Percentiles rank a stretch among this genome's conserved stretches.
Conservation (phyloP, 2,113 vertebrate species). For the Zonotrichia leucophrys region DNA sequence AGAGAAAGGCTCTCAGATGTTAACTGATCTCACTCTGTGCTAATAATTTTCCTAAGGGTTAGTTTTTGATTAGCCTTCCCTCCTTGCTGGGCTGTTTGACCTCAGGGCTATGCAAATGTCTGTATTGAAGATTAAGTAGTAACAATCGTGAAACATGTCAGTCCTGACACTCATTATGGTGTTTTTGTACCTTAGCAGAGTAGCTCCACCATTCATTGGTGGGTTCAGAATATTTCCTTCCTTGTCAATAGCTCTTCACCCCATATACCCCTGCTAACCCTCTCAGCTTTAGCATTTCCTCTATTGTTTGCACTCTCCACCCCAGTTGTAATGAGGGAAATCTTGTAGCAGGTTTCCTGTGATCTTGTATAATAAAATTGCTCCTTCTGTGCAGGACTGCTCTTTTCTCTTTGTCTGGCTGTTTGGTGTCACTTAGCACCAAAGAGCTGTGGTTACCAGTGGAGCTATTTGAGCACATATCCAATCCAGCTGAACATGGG, state of each 20-base stretch:
- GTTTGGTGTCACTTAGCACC: not conserved
- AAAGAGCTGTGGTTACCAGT: not conserved
- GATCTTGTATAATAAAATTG: not conserved
- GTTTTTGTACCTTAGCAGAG: not conserved
- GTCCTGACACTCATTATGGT: not conserved
- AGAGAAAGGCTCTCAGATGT: not conserved
- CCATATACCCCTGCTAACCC: not conserved
- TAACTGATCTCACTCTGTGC: not conserved
- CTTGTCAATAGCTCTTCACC: not conserved
- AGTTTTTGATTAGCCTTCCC: not conserved
- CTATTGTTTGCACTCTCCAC: not conserved
- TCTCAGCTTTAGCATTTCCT: not conserved
- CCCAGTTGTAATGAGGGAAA: not conserved
- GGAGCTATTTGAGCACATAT: not conserved
- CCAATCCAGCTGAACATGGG: not conserved
- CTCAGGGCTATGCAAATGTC: not conserved
- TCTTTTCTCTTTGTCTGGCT: not conserved
- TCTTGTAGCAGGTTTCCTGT: not conserved
- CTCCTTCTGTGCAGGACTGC: not conserved
- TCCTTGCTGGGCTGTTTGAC: not conserved
- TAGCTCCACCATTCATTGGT: not conserved
- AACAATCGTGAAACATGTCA: not conserved
- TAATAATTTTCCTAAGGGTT: not conserved
- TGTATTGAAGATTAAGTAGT: not conserved
- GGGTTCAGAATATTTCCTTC: not conserved